Evolutionary conservation across 2,113 vertebrate genomes (phyloP).

Genomic region (Redunca redunca): DNA sequence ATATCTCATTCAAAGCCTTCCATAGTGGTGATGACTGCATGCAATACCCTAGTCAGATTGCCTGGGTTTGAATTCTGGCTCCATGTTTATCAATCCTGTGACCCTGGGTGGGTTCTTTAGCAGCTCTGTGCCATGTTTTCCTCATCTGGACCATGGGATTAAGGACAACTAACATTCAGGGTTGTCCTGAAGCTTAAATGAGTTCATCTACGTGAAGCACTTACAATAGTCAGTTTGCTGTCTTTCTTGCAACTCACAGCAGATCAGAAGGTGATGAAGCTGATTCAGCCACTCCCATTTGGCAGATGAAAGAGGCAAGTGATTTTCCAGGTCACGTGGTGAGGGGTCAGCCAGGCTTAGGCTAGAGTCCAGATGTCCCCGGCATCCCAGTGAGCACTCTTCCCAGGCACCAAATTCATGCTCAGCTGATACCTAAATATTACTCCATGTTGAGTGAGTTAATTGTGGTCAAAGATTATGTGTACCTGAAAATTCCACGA

Average conservation of each 20-base stretch:
- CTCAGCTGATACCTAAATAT: neutral
- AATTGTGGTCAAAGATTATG: neutral
- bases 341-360: neutral
- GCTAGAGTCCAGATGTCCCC: neutral
- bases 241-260: neutral
- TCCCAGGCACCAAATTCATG: neutral
- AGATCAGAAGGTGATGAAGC: neutral
- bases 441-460: neutral
- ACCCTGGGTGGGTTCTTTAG: neutral
- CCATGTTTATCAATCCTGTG: neutral
- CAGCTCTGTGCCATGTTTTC: neutral
- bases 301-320: neutral
- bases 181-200: neutral
- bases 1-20: neutral
- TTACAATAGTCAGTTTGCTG: neutral
- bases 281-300: neutral
- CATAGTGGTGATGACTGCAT: fast-evolving
- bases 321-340: fast-evolving
- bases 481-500: neutral
- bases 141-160: neutral
- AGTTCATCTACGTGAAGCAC: neutral
- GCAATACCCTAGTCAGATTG: neutral
- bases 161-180: neutral
- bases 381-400: no score
- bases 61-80: neutral